A percentile compares a stretch with the other conserved stretches of the same genome.
These are phyloP conservation scores for Hetaerina americana DNA, from an alignment of 1,140 invertebrate genomes.

Conservation along the genomic window DNA sequence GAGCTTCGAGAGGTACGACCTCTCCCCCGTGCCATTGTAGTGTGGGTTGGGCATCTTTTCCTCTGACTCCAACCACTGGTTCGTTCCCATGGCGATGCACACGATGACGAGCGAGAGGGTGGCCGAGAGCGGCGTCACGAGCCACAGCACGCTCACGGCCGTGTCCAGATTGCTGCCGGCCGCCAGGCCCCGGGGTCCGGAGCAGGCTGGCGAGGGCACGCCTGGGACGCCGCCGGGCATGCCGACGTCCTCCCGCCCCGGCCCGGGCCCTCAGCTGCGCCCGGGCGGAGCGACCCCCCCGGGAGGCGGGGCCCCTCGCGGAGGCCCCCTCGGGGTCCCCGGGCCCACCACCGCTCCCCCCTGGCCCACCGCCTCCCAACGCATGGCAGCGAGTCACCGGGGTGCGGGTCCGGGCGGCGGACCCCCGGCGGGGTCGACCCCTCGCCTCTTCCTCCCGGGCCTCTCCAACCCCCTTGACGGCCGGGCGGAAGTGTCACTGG, in stretches of 20 bases:
- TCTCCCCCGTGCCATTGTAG: constrained; percentile 48
- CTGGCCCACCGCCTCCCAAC: background rate
- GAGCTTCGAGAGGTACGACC: constrained; percentile 46
- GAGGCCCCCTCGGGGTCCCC: background rate
- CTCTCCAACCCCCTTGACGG: too few relatives aligned
- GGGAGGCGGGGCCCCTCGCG: background rate
- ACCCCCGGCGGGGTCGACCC: too few relatives aligned
- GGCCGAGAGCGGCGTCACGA: constrained; percentile 48
- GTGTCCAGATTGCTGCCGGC: constrained; percentile 30
- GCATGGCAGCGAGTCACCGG: background rate
- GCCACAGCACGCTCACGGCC: constrained; percentile 42
- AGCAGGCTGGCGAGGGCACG: too few relatives aligned
- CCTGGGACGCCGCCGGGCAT: background rate
- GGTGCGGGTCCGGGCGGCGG: too few relatives aligned
- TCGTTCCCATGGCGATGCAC: constrained; percentile 47
- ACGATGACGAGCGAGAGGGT: constrained; percentile 47
- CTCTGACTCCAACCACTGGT: constrained; percentile 54
- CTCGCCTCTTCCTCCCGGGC: too few relatives aligned
- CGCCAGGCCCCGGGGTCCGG: background rate
- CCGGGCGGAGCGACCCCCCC: background rate
- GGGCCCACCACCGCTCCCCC: background rate
- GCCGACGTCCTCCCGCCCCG: background rate
- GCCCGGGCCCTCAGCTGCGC: background rate
- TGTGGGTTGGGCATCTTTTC: constrained; percentile 52
- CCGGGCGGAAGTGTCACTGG: too few relatives aligned